Base-by-base conservation (phyloP, 2,113 vertebrate genomes). In the Phalacrocorax carbo region DNA sequence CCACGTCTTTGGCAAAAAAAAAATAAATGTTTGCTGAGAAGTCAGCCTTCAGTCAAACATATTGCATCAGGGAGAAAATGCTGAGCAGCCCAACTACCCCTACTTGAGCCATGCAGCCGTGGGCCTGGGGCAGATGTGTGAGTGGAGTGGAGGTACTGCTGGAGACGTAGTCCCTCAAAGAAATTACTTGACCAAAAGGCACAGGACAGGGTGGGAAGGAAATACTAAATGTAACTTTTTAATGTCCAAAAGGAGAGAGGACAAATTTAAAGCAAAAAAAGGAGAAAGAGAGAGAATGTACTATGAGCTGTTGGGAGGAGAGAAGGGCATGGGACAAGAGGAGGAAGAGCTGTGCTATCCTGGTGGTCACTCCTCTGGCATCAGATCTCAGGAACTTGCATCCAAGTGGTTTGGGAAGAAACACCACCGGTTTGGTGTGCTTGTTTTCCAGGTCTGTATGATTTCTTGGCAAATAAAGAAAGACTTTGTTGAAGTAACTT, bases 381-480 rank as follows among this genome's bases (percentile, higher is more conserved):
- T 42, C 57, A 71, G 40, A 21, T 38, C 48, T 64, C 2, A 0
- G 42, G 66, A 65, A 34, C 30, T 36, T 2, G 2, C 11, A 2
- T 16, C 22, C 0, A 0, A 60, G 40, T 11, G 23, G 54, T 22
- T 57, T 52, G 66, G 44, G 23, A n/a, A 88, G 75, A 90, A 82
- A n/a, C 66, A 57, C 19, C 54, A 40, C 10, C 4, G 2, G 25
- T 88, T 73, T 54, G 12, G 30, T 54, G 25, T n/a, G 49, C 25
- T 82, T 2, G 1, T 90, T 92, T 94, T 78, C 70, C 46, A 83
- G 64, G n/a, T 70, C 55, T 46, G 25, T 61, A 23, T 64, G 61
- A 73, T 73, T 70, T 54, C 73, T 86, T 77, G 79, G 55, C 51
- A 92, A 86, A 77, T 82, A 82, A 87, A 91, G 80, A 48, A 87